Conservation (phyloP, 2,797 vertebrate genomes). For the Phrynocephalus forsythii region DNA sequence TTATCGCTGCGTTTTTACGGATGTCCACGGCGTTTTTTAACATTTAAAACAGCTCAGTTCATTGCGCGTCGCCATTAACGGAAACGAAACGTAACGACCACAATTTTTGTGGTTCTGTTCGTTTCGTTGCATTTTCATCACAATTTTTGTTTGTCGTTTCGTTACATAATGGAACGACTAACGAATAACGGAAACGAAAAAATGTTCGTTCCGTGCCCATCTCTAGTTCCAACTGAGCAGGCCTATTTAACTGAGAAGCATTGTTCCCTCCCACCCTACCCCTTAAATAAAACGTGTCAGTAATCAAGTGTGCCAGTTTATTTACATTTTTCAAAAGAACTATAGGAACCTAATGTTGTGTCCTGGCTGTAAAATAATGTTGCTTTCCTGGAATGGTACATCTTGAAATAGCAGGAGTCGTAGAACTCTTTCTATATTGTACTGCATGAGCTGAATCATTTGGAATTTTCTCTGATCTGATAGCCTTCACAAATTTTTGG, state of each 20-base stretch:
- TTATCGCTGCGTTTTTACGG: no score
- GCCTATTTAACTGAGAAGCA: neutral
- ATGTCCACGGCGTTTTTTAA: no score
- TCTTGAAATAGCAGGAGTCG: neutral
- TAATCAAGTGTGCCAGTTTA: neutral
- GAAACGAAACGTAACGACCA: no score
- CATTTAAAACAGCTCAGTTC: no score
- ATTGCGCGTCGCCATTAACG: no score
- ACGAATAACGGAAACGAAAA: no score
- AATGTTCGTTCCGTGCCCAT: no score
- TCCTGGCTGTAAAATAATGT: neutral
- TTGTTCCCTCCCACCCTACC: no score
- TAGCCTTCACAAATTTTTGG: neutral
- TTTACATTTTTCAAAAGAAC: slow-evolving; percentile 17
- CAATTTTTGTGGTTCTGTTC: no score
- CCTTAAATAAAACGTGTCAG: neutral
- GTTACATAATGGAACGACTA: no score
- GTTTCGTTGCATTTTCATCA: no score
- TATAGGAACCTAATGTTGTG: neutral
- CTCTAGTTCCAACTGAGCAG: neutral
- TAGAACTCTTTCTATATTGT: neutral
- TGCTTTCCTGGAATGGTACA: slow-evolving; percentile 31
- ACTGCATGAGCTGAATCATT: neutral
- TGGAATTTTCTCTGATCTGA: slow-evolving; percentile 4
- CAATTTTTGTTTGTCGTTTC: no score